phyloP scores from a whole-genome alignment of 1,140 invertebrate species.

The Reticulitermes speratus region DNA sequence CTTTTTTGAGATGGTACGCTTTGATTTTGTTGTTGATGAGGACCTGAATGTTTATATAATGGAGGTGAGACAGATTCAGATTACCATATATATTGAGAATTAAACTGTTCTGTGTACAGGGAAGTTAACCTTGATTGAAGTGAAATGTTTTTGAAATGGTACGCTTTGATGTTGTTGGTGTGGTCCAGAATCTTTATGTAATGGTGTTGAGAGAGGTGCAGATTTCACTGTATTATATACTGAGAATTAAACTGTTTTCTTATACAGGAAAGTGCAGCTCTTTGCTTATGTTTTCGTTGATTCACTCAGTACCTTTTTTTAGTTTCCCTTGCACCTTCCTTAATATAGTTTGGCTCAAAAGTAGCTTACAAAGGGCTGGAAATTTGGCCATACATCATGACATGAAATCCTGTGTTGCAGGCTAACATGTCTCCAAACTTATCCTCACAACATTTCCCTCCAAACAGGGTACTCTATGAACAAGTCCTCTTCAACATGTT shows the following conservation, averaged over 20 bases:
- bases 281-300: too few species aligned
- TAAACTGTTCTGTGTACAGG: too few species aligned
- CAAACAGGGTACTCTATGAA: constrained; percentile 86
- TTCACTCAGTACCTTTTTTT: too few species aligned
- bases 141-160: constrained; percentile 93
- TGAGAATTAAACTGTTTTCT: too few species aligned
- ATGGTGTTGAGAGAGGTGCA: constrained; percentile 65
- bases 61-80: constrained; percentile 58
- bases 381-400: too few species aligned
- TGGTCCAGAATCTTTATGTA: constrained; percentile 81
- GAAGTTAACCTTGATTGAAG: constrained; percentile 42
- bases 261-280: too few species aligned
- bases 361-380: too few species aligned
- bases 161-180: constrained; percentile 89
- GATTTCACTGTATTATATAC: too few species aligned
- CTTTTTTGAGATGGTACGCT: constrained; percentile 93
- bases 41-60: constrained; percentile 84
- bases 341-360: too few species aligned
- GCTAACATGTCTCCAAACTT: constrained; percentile 98
- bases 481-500: constrained; percentile 89
- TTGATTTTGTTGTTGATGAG: constrained; percentile 91
- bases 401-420: constrained; percentile 41
- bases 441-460: constrained; percentile 87
- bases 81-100: too few species aligned
- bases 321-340: too few species aligned